Percentiles rank a stretch among this genome's conserved stretches.
These are phyloP conservation scores for Lanistes nyassanus DNA, from an alignment of 1,140 invertebrate species.

Conservation along the genomic window DNA sequence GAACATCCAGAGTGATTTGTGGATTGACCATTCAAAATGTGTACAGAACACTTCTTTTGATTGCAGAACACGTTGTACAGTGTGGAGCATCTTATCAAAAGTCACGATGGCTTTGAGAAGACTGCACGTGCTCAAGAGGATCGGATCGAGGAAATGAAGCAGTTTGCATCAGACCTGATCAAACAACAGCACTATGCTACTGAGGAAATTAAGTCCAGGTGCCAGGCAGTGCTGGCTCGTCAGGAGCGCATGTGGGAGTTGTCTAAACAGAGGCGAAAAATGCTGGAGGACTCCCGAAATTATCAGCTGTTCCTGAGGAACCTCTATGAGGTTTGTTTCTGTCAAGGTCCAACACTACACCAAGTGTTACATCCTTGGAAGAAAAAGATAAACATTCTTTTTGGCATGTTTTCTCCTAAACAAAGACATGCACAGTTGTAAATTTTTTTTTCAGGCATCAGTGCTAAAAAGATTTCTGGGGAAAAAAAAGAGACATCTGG, in stretches of 20 bases:
- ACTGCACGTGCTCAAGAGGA: constrained; percentile 96
- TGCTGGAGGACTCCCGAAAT: constrained; percentile 92
- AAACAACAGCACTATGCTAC: constrained; percentile 97
- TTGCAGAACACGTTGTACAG: constrained; percentile 86
- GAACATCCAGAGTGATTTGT: too few relatives aligned
- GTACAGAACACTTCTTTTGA: constrained; percentile 15
- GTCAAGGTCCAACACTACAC: background rate
- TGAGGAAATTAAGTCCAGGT: constrained; percentile 92
- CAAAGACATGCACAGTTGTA: too few relatives aligned
- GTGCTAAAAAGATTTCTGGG: too few relatives aligned
- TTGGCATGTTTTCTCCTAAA: too few relatives aligned
- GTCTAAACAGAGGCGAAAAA: constrained; percentile 77
- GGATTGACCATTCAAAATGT: too few relatives aligned
- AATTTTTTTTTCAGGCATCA: too few relatives aligned
- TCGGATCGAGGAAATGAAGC: constrained; percentile 89
- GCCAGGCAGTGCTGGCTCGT: constrained; percentile 82
- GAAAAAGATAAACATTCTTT: background rate
- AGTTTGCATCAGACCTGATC: constrained; percentile 91
- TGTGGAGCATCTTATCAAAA: constrained; percentile 96
- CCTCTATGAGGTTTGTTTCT: constrained; percentile 86
- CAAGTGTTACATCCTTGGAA: constrained; percentile 3
- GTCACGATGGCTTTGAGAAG: constrained; percentile 99
- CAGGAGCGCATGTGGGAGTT: constrained; percentile 88
- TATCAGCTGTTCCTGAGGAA: constrained; percentile 97
- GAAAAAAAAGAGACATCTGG: too few relatives aligned